Conservation (phyloP, 2,888 invertebrate genomes). For the Stramonita haemastoma region DNA sequence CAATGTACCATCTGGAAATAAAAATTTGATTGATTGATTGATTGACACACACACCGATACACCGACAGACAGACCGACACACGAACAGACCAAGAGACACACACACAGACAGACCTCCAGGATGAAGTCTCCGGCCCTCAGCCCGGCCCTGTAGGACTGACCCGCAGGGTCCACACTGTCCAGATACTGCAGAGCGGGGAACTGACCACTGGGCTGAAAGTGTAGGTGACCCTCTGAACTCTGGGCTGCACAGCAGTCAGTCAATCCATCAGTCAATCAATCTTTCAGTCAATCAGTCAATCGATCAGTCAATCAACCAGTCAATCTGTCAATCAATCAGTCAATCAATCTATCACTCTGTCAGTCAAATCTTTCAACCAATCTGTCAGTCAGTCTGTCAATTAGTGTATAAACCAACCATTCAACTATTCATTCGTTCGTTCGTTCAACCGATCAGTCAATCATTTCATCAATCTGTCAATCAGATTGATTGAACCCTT, state of each 20-base stretch:
- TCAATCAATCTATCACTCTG: too few relatives aligned
- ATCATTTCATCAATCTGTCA: too few relatives aligned
- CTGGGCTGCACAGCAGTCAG: conserved; percentile 58
- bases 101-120: conserved; percentile 83
- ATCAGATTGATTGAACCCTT: too few relatives aligned
- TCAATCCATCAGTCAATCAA: not conserved
- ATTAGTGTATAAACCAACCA: too few relatives aligned
- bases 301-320: too few relatives aligned
- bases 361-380: too few relatives aligned
- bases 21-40: not conserved
- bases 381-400: too few relatives aligned
- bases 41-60: not conserved
- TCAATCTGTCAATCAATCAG: too few relatives aligned
- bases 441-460: too few relatives aligned
- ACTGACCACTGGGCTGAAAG: conserved; percentile 92
- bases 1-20: too few relatives aligned
- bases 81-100: not conserved
- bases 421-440: too few relatives aligned
- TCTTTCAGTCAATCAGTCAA: too few relatives aligned
- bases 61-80: not conserved
- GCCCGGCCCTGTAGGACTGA: conserved; percentile 95
- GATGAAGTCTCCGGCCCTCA: conserved; percentile 94
- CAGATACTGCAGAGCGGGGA: conserved; percentile 92
- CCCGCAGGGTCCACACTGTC: conserved; percentile 99
- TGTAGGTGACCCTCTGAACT: conserved; percentile 80